A percentile compares a stretch with the other conserved stretches of the same genome.
Evolutionary conservation across 2,888 invertebrate genomes (phyloP).

Genomic region (Prenolepis imparis): DNA sequence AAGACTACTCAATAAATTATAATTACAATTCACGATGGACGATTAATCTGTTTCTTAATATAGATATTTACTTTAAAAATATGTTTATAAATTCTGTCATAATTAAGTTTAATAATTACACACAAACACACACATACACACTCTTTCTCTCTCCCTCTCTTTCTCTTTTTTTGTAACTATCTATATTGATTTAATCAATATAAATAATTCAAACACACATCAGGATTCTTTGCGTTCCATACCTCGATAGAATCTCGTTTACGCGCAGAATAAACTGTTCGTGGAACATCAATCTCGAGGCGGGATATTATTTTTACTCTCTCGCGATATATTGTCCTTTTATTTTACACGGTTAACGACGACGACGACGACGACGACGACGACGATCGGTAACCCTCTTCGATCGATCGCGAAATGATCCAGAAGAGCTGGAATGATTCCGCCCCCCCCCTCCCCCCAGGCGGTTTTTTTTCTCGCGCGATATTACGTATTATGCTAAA

Average conservation of each 20-base stretch:
- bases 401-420: constrained; percentile 59
- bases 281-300: constrained; percentile 64
- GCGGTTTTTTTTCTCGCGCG: constrained; percentile 67
- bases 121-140: too few relatives aligned
- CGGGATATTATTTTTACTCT: constrained; percentile 55
- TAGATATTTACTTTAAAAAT: too few relatives aligned
- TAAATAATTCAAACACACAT: background rate
- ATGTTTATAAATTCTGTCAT: too few relatives aligned
- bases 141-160: background rate
- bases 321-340: constrained; percentile 7
- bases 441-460: too few relatives aligned
- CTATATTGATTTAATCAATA: background rate
- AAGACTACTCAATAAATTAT: too few relatives aligned
- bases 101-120: background rate
- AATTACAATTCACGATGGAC: too few relatives aligned
- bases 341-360: constrained; percentile 64
- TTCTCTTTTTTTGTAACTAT: background rate
- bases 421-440: constrained; percentile 3
- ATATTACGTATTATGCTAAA: constrained; percentile 83
- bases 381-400: background rate
- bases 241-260: constrained; percentile 60
- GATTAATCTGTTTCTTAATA: too few relatives aligned
- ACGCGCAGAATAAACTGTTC: constrained; percentile 69
- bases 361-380: constrained; percentile 53
- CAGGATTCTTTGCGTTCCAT: background rate